Percentiles rank a stretch among this genome's conserved stretches.
Evolutionary conservation across 2,113 vertebrate species (phyloP).

Genomic region (Delphinus delphis): DNA sequence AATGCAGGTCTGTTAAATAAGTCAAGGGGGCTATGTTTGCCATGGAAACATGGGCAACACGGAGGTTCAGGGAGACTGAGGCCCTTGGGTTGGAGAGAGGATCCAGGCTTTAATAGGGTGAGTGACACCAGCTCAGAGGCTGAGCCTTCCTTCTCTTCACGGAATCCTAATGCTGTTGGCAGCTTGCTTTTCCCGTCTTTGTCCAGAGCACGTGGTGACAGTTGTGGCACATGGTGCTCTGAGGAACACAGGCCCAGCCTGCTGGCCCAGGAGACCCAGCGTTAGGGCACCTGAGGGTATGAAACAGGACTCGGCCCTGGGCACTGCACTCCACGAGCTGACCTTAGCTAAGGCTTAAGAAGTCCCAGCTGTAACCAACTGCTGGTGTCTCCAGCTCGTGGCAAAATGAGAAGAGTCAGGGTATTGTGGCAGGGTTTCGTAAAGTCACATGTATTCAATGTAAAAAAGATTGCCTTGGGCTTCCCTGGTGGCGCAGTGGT

Average conservation of each 20-base stretch:
- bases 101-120: background rate
- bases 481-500: too few relatives aligned
- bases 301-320: background rate
- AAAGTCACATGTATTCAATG: background rate
- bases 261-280: background rate
- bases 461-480: background rate
- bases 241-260: background rate
- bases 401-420: rapidly evolving
- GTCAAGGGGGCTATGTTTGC: background rate
- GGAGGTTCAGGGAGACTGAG: background rate
- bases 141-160: background rate
- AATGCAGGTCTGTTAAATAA: background rate
- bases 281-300: background rate
- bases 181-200: background rate
- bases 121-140: background rate
- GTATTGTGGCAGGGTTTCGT: rapidly evolving
- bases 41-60: background rate
- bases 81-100: background rate
- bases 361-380: background rate
- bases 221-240: rapidly evolving
- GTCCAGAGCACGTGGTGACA: background rate
- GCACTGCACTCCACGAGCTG: too few relatives aligned
- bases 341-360: background rate
- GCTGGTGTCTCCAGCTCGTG: rapidly evolving
- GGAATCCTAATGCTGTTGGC: background rate